Percentiles rank a stretch among this genome's conserved stretches.
Evolutionary conservation across 2,797 vertebrate genomes (phyloP).

Genomic region (Anableps anableps): DNA sequence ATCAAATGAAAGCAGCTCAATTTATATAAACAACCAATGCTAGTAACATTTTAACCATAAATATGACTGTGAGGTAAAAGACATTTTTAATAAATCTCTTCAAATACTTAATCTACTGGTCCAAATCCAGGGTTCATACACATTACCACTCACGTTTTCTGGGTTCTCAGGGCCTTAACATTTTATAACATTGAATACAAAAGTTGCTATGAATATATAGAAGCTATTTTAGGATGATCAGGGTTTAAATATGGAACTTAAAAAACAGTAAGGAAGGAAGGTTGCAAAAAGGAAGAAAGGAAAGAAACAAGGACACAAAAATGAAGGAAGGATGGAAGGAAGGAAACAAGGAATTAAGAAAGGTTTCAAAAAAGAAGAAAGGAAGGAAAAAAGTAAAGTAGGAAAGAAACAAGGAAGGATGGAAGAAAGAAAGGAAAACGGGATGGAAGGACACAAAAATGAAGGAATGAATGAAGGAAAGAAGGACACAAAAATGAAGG

Average conservation of each 20-base stretch:
- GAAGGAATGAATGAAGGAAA: background rate
- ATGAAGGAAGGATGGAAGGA: background rate
- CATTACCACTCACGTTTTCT: background rate
- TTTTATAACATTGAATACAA: background rate
- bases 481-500: background rate
- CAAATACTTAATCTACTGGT: background rate
- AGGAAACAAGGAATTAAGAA: too few species aligned
- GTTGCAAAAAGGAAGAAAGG: background rate
- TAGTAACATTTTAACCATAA: background rate
- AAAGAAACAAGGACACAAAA: background rate
- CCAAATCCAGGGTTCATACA: too few species aligned
- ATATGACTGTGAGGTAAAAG: background rate
- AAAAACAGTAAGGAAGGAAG: background rate
- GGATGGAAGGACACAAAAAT: background rate
- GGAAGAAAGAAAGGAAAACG: too few species aligned
- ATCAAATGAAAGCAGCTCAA: background rate
- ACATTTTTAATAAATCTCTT: background rate
- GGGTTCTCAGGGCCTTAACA: background rate
- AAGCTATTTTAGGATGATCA: background rate
- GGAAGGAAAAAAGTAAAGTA: background rate
- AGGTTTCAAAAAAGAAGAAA: background rate
- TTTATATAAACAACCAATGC: background rate
- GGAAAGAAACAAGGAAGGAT: too few species aligned
- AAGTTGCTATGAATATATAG: background rate
- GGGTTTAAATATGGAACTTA: background rate